A percentile compares a stretch with the other conserved stretches of the same genome.
Evolutionary conservation across 1,140 invertebrate species (phyloP).

Genomic region (Monomorium pharaonis): DNA sequence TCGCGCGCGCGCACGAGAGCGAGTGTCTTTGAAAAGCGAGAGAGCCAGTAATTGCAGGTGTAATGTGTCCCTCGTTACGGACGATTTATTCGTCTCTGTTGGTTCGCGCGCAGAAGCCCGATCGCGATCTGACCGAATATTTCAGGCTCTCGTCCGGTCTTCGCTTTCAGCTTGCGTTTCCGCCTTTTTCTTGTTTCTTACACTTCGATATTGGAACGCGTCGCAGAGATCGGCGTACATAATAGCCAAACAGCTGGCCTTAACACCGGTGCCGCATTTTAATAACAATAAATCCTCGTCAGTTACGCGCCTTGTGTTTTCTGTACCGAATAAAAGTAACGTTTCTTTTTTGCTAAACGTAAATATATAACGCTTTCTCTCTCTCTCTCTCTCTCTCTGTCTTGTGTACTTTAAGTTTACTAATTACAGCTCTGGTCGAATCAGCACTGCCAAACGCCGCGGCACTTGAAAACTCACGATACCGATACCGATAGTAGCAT

Average conservation of each 20-base stretch:
- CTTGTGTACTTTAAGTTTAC: not conserved
- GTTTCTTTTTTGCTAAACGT: not conserved
- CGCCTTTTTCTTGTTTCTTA: constrained; percentile 44
- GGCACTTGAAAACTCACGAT: not conserved
- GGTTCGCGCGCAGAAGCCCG: constrained; percentile 15
- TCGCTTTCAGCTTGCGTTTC: constrained; percentile 44
- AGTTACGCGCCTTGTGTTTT: not conserved
- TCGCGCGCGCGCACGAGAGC: not conserved
- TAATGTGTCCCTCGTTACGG: constrained; percentile 55
- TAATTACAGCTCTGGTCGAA: not conserved
- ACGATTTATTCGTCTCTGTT: constrained; percentile 63
- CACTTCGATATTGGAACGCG: not conserved
- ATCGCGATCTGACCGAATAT: constrained; percentile 61
- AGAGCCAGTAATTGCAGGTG: constrained; percentile 64
- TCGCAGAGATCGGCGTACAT: not conserved
- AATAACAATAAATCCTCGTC: constrained; percentile 33
- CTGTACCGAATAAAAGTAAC: not conserved
- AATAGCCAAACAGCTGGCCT: constrained; percentile 21
- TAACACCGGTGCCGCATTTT: constrained; percentile 7
- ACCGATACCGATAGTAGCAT: constrained; percentile 25
- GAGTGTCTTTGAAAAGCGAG: constrained; percentile 6
- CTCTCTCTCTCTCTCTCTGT: too few relatives aligned
- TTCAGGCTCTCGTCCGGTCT: constrained; percentile 25
- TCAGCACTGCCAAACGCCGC: too few relatives aligned
- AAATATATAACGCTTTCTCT: not conserved